Conservation (phyloP, 2,113 vertebrate genomes). For the Typhlomys cinereus region DNA sequence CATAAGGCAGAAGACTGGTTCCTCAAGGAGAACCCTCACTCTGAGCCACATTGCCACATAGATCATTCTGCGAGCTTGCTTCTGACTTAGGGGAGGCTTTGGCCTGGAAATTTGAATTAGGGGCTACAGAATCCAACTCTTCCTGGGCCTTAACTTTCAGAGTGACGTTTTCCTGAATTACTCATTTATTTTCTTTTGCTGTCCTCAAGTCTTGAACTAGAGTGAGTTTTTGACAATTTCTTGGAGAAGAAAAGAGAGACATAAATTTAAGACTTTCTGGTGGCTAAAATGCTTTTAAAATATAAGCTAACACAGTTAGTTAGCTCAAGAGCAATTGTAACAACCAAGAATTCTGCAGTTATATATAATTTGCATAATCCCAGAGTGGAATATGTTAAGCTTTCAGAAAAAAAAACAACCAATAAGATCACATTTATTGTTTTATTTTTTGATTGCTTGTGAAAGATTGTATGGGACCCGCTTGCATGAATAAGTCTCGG, state of each 20-base stretch:
- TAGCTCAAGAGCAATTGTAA: conserved; percentile 47
- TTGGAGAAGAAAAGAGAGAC: conserved; percentile 32
- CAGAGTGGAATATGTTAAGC: conserved; percentile 72
- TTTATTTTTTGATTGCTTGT: conserved; percentile 77
- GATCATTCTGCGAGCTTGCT: background rate
- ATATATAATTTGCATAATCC: conserved; percentile 80
- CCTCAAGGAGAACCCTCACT: accelerated
- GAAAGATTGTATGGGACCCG: conserved; percentile 83
- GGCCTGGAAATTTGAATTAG: background rate
- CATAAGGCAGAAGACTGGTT: background rate
- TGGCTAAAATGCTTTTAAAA: conserved; percentile 43
- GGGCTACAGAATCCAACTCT: background rate
- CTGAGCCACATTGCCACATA: background rate
- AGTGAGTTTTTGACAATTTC: background rate
- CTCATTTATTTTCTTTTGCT: background rate
- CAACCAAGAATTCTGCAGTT: conserved; percentile 62
- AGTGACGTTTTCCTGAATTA: background rate
- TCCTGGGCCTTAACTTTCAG: background rate
- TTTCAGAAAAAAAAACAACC: conserved; percentile 76
- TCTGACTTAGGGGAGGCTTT: background rate
- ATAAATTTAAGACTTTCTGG: conserved; percentile 13
- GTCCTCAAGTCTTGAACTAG: background rate
- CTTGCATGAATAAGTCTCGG: conserved; percentile 83
- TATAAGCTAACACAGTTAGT: conserved; percentile 54
- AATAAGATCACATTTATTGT: conserved; percentile 83